Conservation (phyloP, 2,113 vertebrate species). For the Cheirogaleus medius region DNA sequence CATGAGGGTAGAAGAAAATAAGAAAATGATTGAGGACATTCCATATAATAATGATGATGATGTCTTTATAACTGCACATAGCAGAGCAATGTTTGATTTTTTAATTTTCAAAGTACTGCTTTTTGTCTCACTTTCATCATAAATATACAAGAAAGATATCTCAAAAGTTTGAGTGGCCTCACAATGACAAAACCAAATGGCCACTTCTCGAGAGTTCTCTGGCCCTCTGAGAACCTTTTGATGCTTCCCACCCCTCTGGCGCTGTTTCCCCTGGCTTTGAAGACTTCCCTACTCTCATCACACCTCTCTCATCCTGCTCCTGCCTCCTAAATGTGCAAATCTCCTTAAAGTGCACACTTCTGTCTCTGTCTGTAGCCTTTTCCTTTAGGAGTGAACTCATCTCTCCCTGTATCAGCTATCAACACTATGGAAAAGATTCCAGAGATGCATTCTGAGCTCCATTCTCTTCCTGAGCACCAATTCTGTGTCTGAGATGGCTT, state of each 20-base stretch:
- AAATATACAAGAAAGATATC: not conserved
- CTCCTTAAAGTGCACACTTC: not conserved
- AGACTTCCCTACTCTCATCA: not conserved
- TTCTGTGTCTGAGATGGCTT: not conserved
- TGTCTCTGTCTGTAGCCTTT: not conserved
- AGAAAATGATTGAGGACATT: not conserved
- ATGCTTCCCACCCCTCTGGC: not conserved
- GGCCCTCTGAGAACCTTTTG: not conserved
- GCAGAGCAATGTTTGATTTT: not conserved
- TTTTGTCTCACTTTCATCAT: not conserved
- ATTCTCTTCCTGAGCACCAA: not conserved
- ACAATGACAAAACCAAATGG: not conserved
- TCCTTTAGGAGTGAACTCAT: not conserved
- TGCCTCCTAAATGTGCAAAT: not conserved
- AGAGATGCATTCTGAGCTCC: not conserved
- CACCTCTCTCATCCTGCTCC: not conserved
- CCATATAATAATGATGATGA: not conserved
- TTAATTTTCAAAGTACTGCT: not conserved
- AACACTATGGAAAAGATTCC: not conserved
- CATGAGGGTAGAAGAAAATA: not conserved
- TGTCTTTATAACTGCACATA: not conserved
- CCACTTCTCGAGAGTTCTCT: not conserved
- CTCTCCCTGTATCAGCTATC: too few relatives aligned
- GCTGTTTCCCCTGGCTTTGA: not conserved
- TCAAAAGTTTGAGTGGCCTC: not conserved